phyloP scores from a whole-genome alignment of 2,113 vertebrate genomes.

The Scortum barcoo region DNA sequence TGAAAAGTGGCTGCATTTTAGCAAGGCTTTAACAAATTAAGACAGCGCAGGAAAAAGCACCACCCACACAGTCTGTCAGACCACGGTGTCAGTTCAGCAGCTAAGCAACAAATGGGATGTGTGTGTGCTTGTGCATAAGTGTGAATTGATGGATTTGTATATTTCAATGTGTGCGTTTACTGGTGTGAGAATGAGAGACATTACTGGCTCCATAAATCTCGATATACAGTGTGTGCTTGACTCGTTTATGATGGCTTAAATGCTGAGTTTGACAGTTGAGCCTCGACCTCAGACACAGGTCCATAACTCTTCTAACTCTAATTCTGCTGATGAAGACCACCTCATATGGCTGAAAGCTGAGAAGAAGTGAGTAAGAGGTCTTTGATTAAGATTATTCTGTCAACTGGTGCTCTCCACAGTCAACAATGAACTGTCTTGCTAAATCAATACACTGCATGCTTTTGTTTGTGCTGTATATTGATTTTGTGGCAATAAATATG shows the following conservation, averaged over 20 bases:
- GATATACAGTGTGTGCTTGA: too few relatives aligned
- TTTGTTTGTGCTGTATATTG: background rate
- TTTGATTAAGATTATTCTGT: background rate
- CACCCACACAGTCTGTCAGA: slow-evolving; percentile 25
- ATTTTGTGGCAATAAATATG: background rate
- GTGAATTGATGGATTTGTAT: background rate
- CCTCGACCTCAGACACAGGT: background rate
- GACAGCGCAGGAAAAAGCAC: slow-evolving; percentile 6
- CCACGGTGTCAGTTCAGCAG: slow-evolving; percentile 13
- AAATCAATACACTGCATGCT: background rate
- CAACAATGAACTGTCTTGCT: background rate
- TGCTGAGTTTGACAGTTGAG: background rate
- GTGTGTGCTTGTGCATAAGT: background rate
- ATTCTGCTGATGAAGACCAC: background rate
- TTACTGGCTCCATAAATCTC: background rate
- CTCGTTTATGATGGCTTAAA: background rate
- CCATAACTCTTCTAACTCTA: background rate
- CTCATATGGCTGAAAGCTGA: background rate
- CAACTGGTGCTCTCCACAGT: background rate
- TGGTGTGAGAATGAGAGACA: background rate
- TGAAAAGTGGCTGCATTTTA: slow-evolving; percentile 31
- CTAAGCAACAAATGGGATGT: slow-evolving; percentile 39
- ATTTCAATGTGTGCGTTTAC: background rate
- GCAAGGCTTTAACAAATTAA: slow-evolving; percentile 37
- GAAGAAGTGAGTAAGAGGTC: background rate